A percentile compares a stretch with the other conserved stretches of the same genome.
phyloP scores from a whole-genome alignment of 2,888 invertebrate species.

The Stenichneumon culpator region DNA sequence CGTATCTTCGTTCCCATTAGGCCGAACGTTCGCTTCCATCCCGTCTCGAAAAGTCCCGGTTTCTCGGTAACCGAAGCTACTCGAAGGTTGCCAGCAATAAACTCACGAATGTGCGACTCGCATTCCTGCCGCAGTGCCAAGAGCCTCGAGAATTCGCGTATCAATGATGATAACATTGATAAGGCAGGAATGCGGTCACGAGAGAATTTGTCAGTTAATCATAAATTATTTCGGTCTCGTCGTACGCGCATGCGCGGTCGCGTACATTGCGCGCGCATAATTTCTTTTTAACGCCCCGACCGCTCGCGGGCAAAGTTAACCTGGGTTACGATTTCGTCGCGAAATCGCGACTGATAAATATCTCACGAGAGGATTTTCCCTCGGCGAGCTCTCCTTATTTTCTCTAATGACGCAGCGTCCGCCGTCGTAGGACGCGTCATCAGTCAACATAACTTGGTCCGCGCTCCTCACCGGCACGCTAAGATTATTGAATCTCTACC shows the following conservation, averaged over 20 bases:
- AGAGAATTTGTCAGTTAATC: constrained; percentile 18
- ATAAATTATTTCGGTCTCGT: constrained; percentile 12
- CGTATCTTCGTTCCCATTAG: constrained; percentile 7
- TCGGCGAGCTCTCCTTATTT: background rate
- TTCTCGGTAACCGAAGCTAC: constrained; percentile 16
- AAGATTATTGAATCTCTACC: constrained; percentile 55
- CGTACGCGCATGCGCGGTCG: background rate
- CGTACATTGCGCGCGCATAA: background rate
- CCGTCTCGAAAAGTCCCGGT: constrained; percentile 9
- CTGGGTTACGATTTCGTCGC: background rate
- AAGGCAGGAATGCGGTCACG: constrained; percentile 54
- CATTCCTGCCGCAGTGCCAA: constrained; percentile 41
- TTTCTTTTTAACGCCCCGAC: background rate
- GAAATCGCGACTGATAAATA: background rate
- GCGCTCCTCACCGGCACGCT: background rate
- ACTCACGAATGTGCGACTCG: background rate
- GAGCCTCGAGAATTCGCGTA: constrained; percentile 28
- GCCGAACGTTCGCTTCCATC: constrained; percentile 15
- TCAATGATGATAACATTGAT: constrained; percentile 48
- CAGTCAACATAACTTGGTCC: constrained; percentile 13
- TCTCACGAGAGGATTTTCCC: background rate
- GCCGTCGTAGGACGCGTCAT: background rate
- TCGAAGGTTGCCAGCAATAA: constrained; percentile 32
- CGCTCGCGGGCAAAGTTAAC: background rate
- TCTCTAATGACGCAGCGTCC: constrained; percentile 17